Conservation (phyloP, 2,113 vertebrate species). For the Lates calcarifer region DNA sequence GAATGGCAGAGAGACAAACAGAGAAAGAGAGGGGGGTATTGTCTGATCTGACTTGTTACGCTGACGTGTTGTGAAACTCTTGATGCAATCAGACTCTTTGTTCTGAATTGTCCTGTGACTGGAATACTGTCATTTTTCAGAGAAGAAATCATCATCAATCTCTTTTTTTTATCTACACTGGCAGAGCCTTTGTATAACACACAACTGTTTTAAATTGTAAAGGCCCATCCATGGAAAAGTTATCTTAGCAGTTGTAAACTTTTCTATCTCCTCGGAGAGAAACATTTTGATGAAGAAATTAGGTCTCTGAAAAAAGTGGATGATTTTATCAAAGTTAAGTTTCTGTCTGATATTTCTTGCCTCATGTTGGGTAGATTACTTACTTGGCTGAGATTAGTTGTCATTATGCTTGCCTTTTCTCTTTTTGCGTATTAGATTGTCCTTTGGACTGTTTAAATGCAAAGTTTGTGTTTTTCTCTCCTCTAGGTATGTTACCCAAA, state of each 20-base stretch:
- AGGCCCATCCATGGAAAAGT: background rate
- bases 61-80: background rate
- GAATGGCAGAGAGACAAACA: background rate
- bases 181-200: conserved; percentile 7
- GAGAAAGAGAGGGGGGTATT: background rate
- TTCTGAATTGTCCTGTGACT: conserved; percentile 26
- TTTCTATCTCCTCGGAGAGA: background rate
- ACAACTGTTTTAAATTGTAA: background rate
- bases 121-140: background rate
- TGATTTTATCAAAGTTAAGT: background rate
- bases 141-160: background rate
- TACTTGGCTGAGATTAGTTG: background rate
- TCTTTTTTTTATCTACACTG: background rate
- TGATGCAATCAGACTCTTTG: conserved; percentile 20
- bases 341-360: background rate
- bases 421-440: background rate
- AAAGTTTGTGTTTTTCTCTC: background rate
- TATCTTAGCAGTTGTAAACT: background rate
- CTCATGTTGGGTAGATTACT: background rate
- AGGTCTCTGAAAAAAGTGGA: background rate
- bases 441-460: background rate
- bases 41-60: conserved; percentile 25
- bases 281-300: background rate
- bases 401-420: background rate
- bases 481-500: background rate